A percentile compares a stretch with the other conserved stretches of the same genome.
Conservation (phyloP, 2,113 vertebrate species). For the Meriones unguiculatus region DNA sequence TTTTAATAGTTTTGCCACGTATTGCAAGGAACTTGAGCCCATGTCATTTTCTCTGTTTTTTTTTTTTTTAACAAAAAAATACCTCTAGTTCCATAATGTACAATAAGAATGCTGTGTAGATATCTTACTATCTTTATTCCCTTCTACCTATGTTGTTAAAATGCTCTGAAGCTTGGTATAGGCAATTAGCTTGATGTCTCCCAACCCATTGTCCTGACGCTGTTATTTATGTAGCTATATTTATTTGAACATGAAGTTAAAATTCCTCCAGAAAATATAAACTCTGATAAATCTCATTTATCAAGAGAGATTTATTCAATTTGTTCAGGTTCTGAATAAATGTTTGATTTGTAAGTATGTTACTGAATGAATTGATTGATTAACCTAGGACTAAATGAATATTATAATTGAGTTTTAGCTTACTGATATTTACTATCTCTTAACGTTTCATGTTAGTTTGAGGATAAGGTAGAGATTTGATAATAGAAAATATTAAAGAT, state of each 20-base stretch:
- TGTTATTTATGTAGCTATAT: constrained; percentile 26
- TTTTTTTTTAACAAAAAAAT: not conserved
- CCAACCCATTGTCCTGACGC: not conserved
- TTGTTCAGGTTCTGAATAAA: constrained; percentile 22
- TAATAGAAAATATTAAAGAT: not conserved
- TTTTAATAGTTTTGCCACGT: not conserved
- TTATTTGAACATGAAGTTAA: constrained; percentile 44
- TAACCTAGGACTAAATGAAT: not conserved
- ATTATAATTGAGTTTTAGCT: not conserved
- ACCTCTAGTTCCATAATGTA: not conserved
- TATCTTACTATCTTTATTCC: not conserved
- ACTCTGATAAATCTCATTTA: not conserved
- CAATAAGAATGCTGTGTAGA: not conserved
- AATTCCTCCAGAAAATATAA: not conserved
- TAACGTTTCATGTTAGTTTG: not conserved
- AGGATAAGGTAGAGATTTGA: not conserved
- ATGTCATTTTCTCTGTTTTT: not conserved
- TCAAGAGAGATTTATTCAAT: constrained; percentile 10
- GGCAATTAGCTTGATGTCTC: not conserved
- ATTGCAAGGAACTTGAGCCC: not conserved
- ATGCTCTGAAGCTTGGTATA: not conserved
- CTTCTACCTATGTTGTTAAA: not conserved
- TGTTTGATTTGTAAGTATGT: constrained; percentile 45
- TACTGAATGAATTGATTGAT: constrained; percentile 14
- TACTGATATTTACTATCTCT: not conserved